Evolutionary conservation across 1,140 invertebrate genomes (phyloP), one percentile per base, ranked within the genome.

Genomic region (Aradophagus sp.): DNA sequence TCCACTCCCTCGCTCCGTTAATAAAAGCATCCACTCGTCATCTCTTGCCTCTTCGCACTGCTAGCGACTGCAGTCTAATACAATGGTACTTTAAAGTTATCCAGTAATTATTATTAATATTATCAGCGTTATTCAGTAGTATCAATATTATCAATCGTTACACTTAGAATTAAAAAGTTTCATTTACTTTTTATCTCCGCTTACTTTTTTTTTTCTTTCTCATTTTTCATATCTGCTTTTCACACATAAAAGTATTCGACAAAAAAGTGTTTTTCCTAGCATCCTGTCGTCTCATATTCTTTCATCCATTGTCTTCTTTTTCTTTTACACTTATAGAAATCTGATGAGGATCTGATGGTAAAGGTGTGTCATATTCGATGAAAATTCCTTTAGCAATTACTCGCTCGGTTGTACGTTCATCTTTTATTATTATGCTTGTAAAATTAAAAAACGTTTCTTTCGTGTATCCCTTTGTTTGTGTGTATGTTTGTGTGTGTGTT

Each of bases 81-180:
- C 79, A 74, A 75, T 75, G 73, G 66, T 78, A 73, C 70, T 77
- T 76, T 61, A 61, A 47, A 52, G 26, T 65, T 62, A 62, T 53
- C 34, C 39, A 53, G 52, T 59, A 68, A 68, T 67, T 67, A 74
- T 74, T 52, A 66, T 67, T 67, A 75, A 76, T 80, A 78, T 80
- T 79, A 77, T 70, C 70, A 59, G 50, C 44, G 20, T 78, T 78
- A 77, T 48, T 63, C 38, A 65, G 39, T 58, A 62, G 41, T 73
- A 68, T 68, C 48, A 68, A 58, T 61, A 67, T 55, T 73, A 76
- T 81, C 79, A 79, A 78, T 80, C 66, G 58, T 78, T 80, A 78
- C 70, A 80, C 72, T 80, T 77, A 80, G 61, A 53, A 47, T 62
- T 50, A 53, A 61, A 65, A 65, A 76, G 62, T 29, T 45, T 16